phyloP scores from a whole-genome alignment of 2,888 invertebrate genomes.

The Eupithecia centaureata region DNA sequence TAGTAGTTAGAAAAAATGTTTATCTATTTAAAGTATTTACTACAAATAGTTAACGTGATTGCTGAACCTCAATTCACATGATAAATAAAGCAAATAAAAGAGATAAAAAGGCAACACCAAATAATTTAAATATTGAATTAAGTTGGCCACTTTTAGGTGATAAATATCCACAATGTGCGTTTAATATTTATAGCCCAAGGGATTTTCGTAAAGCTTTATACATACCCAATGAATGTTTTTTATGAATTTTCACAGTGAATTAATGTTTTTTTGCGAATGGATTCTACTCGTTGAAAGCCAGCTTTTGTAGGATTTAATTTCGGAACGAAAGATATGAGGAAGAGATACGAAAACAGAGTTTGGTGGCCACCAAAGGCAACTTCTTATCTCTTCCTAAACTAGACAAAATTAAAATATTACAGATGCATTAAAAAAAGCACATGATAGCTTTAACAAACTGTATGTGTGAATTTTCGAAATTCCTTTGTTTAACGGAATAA shows the following conservation, averaged over 20 bases:
- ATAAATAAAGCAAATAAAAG: slow-evolving; percentile 8
- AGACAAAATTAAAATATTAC: no score
- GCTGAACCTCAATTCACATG: background rate
- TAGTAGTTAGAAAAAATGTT: no score
- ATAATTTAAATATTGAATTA: slow-evolving; percentile 26
- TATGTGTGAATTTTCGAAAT: no score
- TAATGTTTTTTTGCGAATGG: background rate
- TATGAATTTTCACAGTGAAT: slow-evolving; percentile 5
- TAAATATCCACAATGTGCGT: slow-evolving; percentile 20
- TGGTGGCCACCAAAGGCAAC: no score
- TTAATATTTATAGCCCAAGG: slow-evolving; percentile 24
- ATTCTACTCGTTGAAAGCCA: background rate
- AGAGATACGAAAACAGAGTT: no score
- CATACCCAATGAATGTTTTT: background rate
- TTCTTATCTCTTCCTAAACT: no score
- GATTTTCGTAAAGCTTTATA: slow-evolving; percentile 21
- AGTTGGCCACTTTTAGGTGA: slow-evolving; percentile 15
- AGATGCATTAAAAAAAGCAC: no score
- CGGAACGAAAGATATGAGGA: no score
- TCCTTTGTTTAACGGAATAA: no score
- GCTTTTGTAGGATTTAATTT: slow-evolving; percentile 1
- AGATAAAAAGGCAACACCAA: slow-evolving; percentile 8
- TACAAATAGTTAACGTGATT: background rate
- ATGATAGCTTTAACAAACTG: no score
- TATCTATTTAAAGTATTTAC: no score